Conservation (phyloP, 2,797 vertebrate species). For the Discoglossus pictus region DNA sequence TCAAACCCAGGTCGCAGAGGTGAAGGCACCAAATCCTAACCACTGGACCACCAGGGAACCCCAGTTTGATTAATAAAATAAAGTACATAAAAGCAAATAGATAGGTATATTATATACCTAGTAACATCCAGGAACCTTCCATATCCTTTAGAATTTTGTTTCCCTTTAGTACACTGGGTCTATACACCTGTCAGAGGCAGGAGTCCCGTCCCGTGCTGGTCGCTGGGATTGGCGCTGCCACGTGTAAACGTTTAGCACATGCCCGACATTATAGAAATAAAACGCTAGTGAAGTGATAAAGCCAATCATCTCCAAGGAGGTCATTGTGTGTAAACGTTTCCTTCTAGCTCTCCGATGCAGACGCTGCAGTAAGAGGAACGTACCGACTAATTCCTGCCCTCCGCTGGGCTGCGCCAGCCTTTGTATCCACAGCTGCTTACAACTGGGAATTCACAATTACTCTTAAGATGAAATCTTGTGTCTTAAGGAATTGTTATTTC, state of each 20-base stretch:
- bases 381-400: constrained; percentile 38
- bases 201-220: background rate
- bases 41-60: too few relatives aligned
- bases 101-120: too few relatives aligned
- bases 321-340: constrained; percentile 43
- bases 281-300: constrained; percentile 18
- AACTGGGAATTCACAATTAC: constrained; percentile 27
- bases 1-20: too few relatives aligned
- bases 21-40: too few relatives aligned
- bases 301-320: constrained; percentile 9
- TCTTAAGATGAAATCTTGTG: constrained; percentile 27
- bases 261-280: background rate
- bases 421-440: constrained; percentile 43
- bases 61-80: too few relatives aligned
- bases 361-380: constrained; percentile 19
- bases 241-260: too few relatives aligned
- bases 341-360: constrained; percentile 44
- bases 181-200: too few relatives aligned
- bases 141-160: too few relatives aligned
- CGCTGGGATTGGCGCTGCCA: background rate
- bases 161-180: too few relatives aligned
- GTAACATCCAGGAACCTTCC: too few relatives aligned
- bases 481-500: constrained; percentile 39
- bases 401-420: constrained; percentile 17
- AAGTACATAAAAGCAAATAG: too few relatives aligned